A percentile compares a stretch with the other conserved stretches of the same genome.
Evolutionary conservation across 2,113 vertebrate species (phyloP).

Genomic region (Microtus montanus): DNA sequence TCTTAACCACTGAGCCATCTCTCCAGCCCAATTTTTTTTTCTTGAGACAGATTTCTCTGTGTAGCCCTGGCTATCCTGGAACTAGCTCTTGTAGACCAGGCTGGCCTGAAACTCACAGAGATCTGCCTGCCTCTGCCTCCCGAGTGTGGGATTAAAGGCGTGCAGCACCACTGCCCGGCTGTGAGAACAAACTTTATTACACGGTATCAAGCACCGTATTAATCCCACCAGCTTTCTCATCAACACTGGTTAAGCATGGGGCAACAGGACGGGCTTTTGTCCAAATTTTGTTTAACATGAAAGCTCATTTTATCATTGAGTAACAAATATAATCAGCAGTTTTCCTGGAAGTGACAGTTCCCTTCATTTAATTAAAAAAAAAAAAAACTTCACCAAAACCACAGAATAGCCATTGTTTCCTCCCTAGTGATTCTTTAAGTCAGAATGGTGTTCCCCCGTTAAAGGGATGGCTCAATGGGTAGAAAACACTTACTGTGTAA

Average conservation of each 20-base stretch:
- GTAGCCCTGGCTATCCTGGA: no score
- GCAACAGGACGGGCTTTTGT: background rate
- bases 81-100: no score
- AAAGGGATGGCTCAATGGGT: background rate
- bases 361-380: background rate
- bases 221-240: background rate
- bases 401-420: background rate
- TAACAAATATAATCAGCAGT: background rate
- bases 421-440: background rate
- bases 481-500: background rate
- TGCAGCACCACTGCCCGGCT: background rate
- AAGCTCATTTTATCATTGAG: conserved; percentile 1
- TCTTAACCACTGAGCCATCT: no score
- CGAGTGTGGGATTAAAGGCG: background rate
- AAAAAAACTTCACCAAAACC: background rate
- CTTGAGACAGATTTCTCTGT: no score
- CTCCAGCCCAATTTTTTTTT: no score
- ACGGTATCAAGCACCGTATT: background rate
- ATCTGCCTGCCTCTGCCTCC: background rate
- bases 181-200: background rate
- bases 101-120: background rate
- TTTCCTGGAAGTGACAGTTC: conserved; percentile 42
- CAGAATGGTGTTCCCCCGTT: background rate
- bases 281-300: conserved; percentile 7
- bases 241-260: background rate